Base-by-base conservation (phyloP, 1,140 invertebrate species). In the Drosophila insularis region DNA sequence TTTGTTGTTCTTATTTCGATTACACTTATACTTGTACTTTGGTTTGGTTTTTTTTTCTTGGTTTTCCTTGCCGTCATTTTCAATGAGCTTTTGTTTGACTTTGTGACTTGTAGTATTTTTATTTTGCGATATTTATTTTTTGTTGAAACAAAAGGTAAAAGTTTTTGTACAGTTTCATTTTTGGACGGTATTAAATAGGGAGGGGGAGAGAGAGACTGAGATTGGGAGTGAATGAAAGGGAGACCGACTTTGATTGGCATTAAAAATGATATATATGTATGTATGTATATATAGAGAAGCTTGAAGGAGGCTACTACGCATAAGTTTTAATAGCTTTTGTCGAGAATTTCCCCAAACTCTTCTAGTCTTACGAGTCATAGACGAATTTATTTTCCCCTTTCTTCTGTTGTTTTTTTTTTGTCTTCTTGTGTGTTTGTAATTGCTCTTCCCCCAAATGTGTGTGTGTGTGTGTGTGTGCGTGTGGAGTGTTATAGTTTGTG, bases 1-100 rank as follows among this genome's bases (percentile, higher is more conserved):
- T 11, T 39, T 58, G 1, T 27, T 27, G 4, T 54, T 46, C 8
- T 31, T 58, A 5, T 21, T 50, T 23, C 55, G 55, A 58, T 58
- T 58, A 58, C 55, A 58, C 55, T 58, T 58, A 58, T 58, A 58
- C 55, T 58, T 58, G 55, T 35, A 58, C 21, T 63, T 19, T n/a
- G 27, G 21, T 63, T 56, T 60, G 60, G 43, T 67, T 60, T 39
- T 58, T 60, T 67, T 27, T 71, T 74, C 40, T 55, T 39, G 54
- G 62, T 5, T 31, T 17, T 43, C 56, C 43, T 70, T 77, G 40
- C 59, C 7, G 32, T 39, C 71, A 74, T 79, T 79, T 77, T 72
- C 78, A 73, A 76, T 81, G 68, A 81, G 79, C 78, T 81, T 81
- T 81, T 81, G 79, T 81, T 81, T 81, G 79, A 81, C 79, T 81